Base-by-base conservation (phyloP, 2,888 invertebrate species). In the Margaritifera margaritifera region DNA sequence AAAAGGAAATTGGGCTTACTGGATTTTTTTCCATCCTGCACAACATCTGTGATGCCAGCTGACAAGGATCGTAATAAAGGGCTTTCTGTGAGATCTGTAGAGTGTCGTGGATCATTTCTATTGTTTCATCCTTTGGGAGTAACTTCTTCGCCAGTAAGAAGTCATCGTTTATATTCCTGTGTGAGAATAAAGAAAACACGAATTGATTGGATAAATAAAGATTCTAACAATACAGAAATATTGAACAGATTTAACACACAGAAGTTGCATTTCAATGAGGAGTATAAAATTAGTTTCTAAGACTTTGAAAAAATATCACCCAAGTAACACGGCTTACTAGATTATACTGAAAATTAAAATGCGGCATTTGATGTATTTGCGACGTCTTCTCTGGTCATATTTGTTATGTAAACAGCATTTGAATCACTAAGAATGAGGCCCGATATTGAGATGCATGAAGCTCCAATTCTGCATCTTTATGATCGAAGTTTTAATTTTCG, bases 1-100 rank as follows among this genome's bases (percentile, higher is more conserved):
- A 8, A 31, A 31, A 31, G 31, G 8, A 31, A 31, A 31, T 31
- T 8, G 8, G 1, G 8, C 42, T 56, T 66, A 79, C 78, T 58
- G 71, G 61, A 27, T 54, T 66, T 51, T 62, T 62, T 52, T 71
- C 63, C 25, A 83, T 70, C 27, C 83, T 72, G 57, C 77, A 74
- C 15, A 80, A 57, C 18, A 83, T 61, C 61, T 83, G 82, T 6
- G 75, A 66, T 6, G 80, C 69, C 25, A 82, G 69, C 24, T 72
- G 69, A 51, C 70, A 58, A 1, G 75, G 75, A 59, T 83, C 75
- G 64, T 74, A 69, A 11, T 68, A 60, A 25, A 85, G 69, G 8
- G 81, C 83, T 69, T 80, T 74, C 70, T 84, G 80, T 2, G 84
- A 83, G 25, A 86, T 71, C 68, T 81, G 80, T 19, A 86, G 69